Evolutionary conservation across 1,140 invertebrate genomes (phyloP), one percentile per base, ranked within the genome.

Genomic region (Diachasma alloeum): DNA sequence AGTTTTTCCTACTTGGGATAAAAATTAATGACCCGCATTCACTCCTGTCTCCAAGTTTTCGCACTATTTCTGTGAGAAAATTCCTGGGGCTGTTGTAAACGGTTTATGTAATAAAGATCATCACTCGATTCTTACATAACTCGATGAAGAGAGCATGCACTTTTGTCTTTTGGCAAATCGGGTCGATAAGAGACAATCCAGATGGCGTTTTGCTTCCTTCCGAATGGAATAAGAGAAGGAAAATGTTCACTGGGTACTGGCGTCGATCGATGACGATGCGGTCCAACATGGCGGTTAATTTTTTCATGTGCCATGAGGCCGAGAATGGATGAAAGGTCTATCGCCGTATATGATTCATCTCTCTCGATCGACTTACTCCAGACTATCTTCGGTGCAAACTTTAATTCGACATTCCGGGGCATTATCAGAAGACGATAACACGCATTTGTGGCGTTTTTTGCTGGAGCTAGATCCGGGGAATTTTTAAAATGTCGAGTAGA

Each of bases 251-350:
- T 37, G 53, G 72, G 72, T 44, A 63, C 44, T 68, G 56, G 46
- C 74, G 79, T 77, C 80, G 84, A 90, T 89, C 88, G 87, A 90
- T 90, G 83, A 87, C 84, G 84, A 78, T 83, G 83, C 85, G 77
- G 82, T 82, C 78, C 84, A 90, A 90, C 72, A 90, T 90, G 88
- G 88, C 86, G 80, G 82, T 26, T 22, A 15, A 74, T 79, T 63
- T 71, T 63, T 26, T 68, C 81, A 73, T 56, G 44, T 31, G 72
- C 77, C 81, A 81, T 81, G 80, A 81, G 80, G 79, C 71, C 46
- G 39, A 75, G 2, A 37, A 75, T 75, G 1, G 11, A 72, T 53
- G n/a, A 53, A 19, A 17, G 48, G 48, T 19, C 0, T 19, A 15
- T 4, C 15, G 48, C n/a, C 2, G 5, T 53, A 19, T 5, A 53